Evolutionary conservation across 1,140 invertebrate species (phyloP).

Genomic region (Drosophila santomea): DNA sequence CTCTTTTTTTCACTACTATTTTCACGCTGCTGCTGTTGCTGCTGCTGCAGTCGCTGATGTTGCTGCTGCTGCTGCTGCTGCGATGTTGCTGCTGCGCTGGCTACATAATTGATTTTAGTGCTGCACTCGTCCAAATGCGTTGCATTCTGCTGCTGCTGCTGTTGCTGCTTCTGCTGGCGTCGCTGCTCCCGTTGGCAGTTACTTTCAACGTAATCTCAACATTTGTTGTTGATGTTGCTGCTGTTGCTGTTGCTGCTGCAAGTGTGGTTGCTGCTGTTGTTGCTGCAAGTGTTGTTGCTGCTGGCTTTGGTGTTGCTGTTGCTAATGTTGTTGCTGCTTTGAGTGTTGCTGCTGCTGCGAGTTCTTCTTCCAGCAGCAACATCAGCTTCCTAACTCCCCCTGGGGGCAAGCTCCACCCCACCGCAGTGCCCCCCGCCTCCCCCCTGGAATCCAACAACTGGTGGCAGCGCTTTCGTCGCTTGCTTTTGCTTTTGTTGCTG

Average conservation of each 20-base stretch:
- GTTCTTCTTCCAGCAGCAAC: conserved; percentile 64
- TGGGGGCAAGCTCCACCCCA: not conserved
- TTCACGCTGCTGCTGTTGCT: conserved; percentile 67
- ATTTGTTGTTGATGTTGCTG: conserved; percentile 59
- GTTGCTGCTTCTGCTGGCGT: conserved; percentile 32
- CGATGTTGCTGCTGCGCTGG: conserved; percentile 57
- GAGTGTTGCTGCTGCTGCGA: conserved; percentile 27
- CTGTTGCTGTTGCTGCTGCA: conserved; percentile 43
- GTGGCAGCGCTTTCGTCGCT: conserved; percentile 67
- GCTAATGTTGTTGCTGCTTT: conserved; percentile 25
- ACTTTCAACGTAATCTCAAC: conserved; percentile 80
- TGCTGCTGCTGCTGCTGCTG: conserved; percentile 47
- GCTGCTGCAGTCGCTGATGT: conserved; percentile 40
- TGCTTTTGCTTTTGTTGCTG: conserved; percentile 25
- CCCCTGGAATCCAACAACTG: conserved; percentile 30
- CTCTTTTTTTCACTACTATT: conserved; percentile 78
- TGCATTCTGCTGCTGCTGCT: conserved; percentile 29
- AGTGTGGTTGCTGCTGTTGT: conserved; percentile 4
- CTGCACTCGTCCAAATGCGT: conserved; percentile 66
- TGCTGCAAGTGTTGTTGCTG: conserved; percentile 3
- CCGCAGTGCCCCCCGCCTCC: not conserved
- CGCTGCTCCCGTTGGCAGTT: conserved; percentile 59
- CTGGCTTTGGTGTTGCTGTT: conserved; percentile 5
- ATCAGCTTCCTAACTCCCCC: conserved; percentile 55
- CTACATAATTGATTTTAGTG: conserved; percentile 83